These are phyloP conservation scores for Craterocephalus amniculus DNA, from an alignment of 2,797 vertebrate species.

Conservation along the genomic window DNA sequence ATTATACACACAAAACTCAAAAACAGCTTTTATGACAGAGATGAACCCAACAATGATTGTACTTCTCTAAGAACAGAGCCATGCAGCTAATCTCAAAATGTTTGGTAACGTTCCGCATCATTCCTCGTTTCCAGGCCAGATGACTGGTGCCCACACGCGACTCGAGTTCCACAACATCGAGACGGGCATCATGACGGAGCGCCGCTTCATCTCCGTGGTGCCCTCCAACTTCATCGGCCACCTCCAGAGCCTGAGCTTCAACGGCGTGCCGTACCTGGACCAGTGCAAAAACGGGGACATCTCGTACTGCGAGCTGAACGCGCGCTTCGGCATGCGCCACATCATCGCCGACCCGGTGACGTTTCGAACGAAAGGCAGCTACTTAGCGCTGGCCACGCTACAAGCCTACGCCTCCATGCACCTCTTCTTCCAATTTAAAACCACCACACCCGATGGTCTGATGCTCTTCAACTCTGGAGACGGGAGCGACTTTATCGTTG, in stretches of 20 bases:
- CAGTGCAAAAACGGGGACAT: constrained; percentile 96
- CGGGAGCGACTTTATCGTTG: constrained; percentile 94
- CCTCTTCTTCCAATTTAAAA: constrained; percentile 97
- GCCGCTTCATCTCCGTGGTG: constrained; percentile 91
- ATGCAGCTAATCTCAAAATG: neutral
- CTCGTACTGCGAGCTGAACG: constrained; percentile 94
- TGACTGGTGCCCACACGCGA: constrained; percentile 91
- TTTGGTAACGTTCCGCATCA: neutral
- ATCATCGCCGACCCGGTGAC: constrained; percentile 94
- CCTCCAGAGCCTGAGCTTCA: constrained; percentile 90
- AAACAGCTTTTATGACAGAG: neutral
- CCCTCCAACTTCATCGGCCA: constrained; percentile 96
- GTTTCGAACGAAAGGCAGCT: constrained; percentile 90
- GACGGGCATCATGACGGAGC: constrained; percentile 96
- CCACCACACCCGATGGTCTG: constrained; percentile 91
- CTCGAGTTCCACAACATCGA: constrained; percentile 96
- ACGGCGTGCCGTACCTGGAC: constrained; percentile 92
- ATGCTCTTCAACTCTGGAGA: constrained; percentile 95
- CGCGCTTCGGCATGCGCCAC: constrained; percentile 92
- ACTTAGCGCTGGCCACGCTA: constrained; percentile 90
- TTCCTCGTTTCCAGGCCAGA: constrained; percentile 84
- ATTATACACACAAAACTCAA: neutral
- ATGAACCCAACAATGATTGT: neutral
- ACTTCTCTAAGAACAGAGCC: neutral
- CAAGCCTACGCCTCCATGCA: constrained; percentile 96